phyloP scores from a whole-genome alignment of 2,888 invertebrate genomes.

The Drosophila anceps region DNA sequence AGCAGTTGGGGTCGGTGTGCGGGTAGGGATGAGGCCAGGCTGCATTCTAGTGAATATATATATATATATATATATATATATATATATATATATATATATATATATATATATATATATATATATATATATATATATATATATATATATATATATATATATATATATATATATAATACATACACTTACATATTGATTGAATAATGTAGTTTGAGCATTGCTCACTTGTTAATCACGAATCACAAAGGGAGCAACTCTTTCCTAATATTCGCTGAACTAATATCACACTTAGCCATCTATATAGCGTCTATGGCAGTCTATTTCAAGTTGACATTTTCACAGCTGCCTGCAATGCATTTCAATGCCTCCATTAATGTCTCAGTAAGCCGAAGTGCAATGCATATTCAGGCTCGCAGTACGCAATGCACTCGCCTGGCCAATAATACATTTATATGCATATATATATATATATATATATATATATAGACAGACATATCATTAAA shows the following conservation, averaged over 20 bases:
- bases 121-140: too few species aligned
- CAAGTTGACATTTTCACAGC: neutral
- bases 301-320: neutral
- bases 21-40: neutral
- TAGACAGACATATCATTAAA: conserved; percentile 45
- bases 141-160: too few species aligned
- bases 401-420: conserved; percentile 3
- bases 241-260: too few species aligned
- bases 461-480: too few species aligned
- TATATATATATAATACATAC: too few species aligned
- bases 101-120: too few species aligned
- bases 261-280: neutral
- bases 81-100: too few species aligned
- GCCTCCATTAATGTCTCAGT: conserved; percentile 14
- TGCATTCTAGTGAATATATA: neutral
- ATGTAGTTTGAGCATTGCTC: neutral
- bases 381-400: conserved; percentile 19
- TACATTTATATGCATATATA: conserved; percentile 25
- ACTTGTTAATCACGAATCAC: neutral
- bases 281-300: neutral
- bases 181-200: neutral
- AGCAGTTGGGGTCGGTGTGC: neutral
- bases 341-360: conserved; percentile 21
- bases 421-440: conserved; percentile 15
- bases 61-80: too few species aligned